Conservation (phyloP, 2,888 invertebrate genomes). For the Cerceris rybyensis region DNA sequence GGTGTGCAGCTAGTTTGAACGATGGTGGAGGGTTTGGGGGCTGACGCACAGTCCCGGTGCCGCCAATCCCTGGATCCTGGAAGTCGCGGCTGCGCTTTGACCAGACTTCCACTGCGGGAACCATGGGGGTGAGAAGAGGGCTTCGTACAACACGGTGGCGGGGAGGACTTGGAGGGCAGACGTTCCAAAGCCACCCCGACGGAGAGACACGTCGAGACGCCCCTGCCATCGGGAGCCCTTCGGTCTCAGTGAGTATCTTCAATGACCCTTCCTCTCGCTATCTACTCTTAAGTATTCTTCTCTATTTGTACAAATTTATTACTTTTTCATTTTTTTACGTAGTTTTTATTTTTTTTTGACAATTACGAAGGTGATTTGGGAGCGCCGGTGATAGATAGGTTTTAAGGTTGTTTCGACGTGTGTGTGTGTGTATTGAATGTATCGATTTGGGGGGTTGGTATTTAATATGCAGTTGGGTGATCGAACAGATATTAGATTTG, state of each 20-base stretch:
- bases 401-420: too few relatives aligned
- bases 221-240: conserved; percentile 80
- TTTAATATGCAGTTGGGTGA: too few relatives aligned
- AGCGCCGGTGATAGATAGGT: too few relatives aligned
- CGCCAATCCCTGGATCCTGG: conserved; percentile 73
- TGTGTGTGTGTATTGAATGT: too few relatives aligned
- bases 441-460: too few relatives aligned
- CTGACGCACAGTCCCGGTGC: conserved; percentile 68
- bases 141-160: conserved; percentile 73
- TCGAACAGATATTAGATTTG: too few relatives aligned
- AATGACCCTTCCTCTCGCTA: conserved; percentile 18
- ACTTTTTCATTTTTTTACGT: too few relatives aligned
- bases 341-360: too few relatives aligned
- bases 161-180: conserved; percentile 81
- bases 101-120: conserved; percentile 42
- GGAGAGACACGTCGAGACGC: conserved; percentile 81
- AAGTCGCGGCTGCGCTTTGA: conserved; percentile 67
- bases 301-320: background rate
- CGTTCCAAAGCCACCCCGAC: conserved; percentile 80
- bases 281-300: background rate
- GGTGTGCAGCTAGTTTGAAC: conserved; percentile 50
- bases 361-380: too few relatives aligned
- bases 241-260: conserved; percentile 79
- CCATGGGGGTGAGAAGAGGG: conserved; percentile 63
- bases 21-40: conserved; percentile 70